phyloP scores from a whole-genome alignment of 2,113 vertebrate species.

The Agapornis roseicollis region DNA sequence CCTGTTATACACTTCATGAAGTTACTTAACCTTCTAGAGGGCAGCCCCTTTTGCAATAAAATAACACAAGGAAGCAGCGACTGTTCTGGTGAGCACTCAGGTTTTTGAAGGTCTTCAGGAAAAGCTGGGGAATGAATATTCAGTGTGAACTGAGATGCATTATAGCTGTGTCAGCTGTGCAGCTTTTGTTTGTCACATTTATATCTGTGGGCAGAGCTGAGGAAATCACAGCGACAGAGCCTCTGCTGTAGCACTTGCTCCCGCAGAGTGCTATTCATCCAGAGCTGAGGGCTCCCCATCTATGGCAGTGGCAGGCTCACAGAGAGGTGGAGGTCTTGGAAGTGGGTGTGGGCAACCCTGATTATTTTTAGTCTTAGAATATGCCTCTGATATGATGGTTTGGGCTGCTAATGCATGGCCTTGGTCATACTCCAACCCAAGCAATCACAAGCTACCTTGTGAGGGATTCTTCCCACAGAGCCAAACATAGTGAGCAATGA shows the following conservation, averaged over 20 bases:
- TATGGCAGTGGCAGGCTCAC: background rate
- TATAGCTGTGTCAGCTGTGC: background rate
- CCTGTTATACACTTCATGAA: background rate
- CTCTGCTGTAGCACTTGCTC: background rate
- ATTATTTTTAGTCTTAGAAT: background rate
- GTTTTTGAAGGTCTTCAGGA: background rate
- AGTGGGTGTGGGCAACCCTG: background rate
- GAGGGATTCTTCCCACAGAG: background rate
- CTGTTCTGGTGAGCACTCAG: background rate
- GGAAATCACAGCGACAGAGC: background rate
- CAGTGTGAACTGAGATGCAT: background rate
- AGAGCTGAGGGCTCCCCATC: background rate
- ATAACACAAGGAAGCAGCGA: background rate
- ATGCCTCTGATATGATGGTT: background rate
- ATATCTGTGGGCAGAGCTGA: background rate
- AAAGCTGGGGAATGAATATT: conserved; percentile 6
- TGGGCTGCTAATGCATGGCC: background rate
- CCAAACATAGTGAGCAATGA: background rate
- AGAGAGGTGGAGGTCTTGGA: background rate
- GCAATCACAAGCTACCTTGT: background rate
- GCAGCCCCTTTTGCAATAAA: background rate
- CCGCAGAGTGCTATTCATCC: background rate
- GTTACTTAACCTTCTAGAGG: background rate
- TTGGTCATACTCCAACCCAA: background rate
- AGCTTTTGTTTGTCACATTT: background rate